Conservation (phyloP, 2,113 vertebrate species). For the Etia nguti region DNA sequence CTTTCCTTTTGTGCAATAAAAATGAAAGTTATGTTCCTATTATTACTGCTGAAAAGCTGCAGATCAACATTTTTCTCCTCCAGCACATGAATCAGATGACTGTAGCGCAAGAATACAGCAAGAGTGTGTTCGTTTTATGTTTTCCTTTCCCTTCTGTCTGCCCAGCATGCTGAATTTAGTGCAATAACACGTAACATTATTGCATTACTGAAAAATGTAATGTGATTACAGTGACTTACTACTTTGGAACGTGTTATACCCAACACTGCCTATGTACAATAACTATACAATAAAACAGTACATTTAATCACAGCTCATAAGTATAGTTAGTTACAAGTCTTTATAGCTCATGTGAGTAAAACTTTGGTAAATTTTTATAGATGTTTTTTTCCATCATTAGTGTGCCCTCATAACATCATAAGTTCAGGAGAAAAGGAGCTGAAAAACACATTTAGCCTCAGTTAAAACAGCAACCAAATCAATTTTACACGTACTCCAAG, state of each 20-base stretch:
- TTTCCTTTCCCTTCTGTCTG: not conserved
- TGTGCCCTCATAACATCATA: not conserved
- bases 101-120: not conserved
- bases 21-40: not conserved
- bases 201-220: not conserved
- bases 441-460: not conserved
- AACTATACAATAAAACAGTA: not conserved
- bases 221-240: not conserved
- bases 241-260: not conserved
- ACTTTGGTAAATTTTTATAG: not conserved
- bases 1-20: no score
- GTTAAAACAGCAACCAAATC: not conserved
- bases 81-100: not conserved
- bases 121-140: not conserved
- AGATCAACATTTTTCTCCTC: not conserved
- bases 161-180: not conserved
- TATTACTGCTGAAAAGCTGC: not conserved
- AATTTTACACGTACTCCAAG: not conserved
- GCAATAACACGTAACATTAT: not conserved
- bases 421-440: not conserved
- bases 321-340: not conserved
- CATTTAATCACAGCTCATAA: not conserved
- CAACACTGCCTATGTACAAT: not conserved
- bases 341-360: not conserved
- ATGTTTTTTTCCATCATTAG: not conserved